Evolutionary conservation across 2,888 invertebrate genomes (phyloP), one percentile per base, ranked within the genome.

Genomic region (Volucella bombylans): DNA sequence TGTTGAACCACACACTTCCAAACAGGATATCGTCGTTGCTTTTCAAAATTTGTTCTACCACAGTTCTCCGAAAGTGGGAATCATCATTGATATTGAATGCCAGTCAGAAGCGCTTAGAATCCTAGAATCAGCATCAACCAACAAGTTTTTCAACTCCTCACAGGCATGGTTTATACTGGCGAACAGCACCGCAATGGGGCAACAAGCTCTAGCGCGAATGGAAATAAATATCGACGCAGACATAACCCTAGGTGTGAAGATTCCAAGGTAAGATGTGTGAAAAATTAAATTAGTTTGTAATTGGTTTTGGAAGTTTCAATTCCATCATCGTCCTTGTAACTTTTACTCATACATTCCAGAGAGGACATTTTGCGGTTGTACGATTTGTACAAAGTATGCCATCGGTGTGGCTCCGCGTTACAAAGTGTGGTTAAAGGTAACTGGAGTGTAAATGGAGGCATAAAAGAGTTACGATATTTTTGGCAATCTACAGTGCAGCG

Each of bases 191-290:
- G 61, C 14, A 57, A n/a, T 10, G 57, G 73, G 15, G 23, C 50
- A 12, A 8, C 61, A 12, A 12, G 31, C 69, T 71, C 52, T 69
- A 4, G 43, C 45, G 4, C n/a, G 71, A 11, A 54, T 87, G 11
- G 87, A 87, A 64, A 89, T 91, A 14, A 88, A 87, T 52, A 86
- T 90, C 23, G 89, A 91, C 87, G 89, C 90, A 8, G 91, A 91
- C 54, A 87, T 90, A 68, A 90, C 91, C 9, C 88, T 90, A 59
- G 88, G 89, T 55, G 80, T 90, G 59, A 55, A 68, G 57, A 61
- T 77, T 61, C 52, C 54, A 62, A 85, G 68, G 87, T 87, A 74
- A 82, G 86, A 68, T 74, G 54, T 78, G 61, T 65, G 45, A 54
- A 55, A 45, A 74, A 83, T 83, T 74, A 61, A 83, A 83, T 83